These are phyloP conservation scores for Halictus rubicundus DNA, from an alignment of 1,140 invertebrate species.

Conservation along the genomic window DNA sequence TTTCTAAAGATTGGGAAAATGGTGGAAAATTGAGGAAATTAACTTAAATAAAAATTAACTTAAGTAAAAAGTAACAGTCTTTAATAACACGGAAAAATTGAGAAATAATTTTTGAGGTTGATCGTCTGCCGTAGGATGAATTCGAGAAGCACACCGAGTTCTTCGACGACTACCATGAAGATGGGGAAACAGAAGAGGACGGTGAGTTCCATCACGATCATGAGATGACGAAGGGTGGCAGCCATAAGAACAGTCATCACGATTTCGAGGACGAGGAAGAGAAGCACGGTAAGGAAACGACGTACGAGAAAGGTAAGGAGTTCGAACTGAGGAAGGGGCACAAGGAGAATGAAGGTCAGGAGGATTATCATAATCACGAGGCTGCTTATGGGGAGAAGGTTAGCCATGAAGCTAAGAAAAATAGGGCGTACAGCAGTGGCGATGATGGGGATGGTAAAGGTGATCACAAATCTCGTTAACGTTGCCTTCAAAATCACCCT, in stretches of 20 bases:
- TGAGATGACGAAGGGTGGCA: constrained; percentile 74
- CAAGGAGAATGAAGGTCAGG: constrained; percentile 80
- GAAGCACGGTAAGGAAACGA: constrained; percentile 82
- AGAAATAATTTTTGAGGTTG: background rate
- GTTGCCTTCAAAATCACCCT: too few relatives aligned
- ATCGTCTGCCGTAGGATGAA: constrained; percentile 72
- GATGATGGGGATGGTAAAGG: constrained; percentile 60
- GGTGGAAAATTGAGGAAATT: too few relatives aligned
- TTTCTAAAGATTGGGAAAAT: too few relatives aligned
- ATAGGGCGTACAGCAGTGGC: constrained; percentile 81
- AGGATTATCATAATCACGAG: constrained; percentile 80
- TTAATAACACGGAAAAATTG: too few relatives aligned
- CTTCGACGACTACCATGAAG: constrained; percentile 80
- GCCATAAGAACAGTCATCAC: constrained; percentile 79
- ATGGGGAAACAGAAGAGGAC: constrained; percentile 74
- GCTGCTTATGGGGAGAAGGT: constrained; percentile 78
- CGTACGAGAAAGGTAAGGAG: constrained; percentile 82
- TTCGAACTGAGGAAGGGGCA: constrained; percentile 82
- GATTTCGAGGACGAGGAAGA: constrained; percentile 79
- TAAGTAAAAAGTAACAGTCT: too few relatives aligned
- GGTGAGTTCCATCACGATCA: constrained; percentile 74
- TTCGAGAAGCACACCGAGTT: constrained; percentile 81
- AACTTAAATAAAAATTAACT: too few relatives aligned
- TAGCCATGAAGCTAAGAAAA: constrained; percentile 81
- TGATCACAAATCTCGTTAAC: constrained; percentile 30